Conservation (phyloP, 2,113 vertebrate species). For the Scolopax mira region DNA sequence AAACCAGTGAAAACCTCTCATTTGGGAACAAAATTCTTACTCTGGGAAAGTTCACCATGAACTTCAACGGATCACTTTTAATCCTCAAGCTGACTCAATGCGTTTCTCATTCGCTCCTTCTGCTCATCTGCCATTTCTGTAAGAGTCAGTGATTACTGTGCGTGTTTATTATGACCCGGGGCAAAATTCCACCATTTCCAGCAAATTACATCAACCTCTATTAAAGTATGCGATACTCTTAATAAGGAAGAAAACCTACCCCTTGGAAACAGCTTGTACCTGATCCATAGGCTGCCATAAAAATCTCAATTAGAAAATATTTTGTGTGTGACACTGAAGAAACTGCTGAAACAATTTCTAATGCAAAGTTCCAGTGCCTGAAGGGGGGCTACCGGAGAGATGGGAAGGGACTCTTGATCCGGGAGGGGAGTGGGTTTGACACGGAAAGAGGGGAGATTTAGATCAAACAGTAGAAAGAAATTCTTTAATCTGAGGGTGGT, state of each 20-base stretch:
- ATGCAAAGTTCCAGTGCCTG: too few species aligned
- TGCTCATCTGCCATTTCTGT: background rate
- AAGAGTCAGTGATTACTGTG: background rate
- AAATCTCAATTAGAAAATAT: background rate
- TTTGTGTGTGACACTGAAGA: background rate
- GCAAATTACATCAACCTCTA: background rate
- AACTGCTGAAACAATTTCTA: background rate
- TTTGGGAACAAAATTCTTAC: background rate
- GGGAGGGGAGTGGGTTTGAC: too few species aligned
- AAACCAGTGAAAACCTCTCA: background rate
- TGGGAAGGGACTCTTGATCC: too few species aligned
- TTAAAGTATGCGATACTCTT: background rate
- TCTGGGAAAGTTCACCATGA: background rate
- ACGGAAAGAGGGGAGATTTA: too few species aligned
- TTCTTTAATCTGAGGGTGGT: too few species aligned
- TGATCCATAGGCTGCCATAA: accelerated
- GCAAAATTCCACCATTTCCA: background rate
- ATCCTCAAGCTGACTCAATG: background rate
- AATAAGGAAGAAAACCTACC: background rate
- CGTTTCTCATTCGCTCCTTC: background rate
- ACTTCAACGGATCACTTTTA: background rate
- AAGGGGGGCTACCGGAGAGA: too few species aligned
- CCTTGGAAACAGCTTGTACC: background rate
- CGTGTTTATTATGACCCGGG: background rate
- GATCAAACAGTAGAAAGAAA: too few species aligned